Conservation (phyloP, 2,888 invertebrate species). For the Ectemnius continuus region DNA sequence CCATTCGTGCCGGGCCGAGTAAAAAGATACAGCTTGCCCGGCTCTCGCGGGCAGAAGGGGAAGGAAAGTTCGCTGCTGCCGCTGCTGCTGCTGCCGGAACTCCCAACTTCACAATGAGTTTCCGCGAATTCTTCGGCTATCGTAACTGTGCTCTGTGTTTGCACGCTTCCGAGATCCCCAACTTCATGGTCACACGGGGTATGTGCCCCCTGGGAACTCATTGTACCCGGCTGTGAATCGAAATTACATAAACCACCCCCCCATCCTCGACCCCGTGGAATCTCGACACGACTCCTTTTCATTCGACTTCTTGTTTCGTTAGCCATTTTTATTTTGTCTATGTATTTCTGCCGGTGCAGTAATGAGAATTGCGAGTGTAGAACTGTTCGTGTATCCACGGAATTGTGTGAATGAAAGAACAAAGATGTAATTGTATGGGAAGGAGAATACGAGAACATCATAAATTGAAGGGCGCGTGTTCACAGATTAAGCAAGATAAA, state of each 20-base stretch:
- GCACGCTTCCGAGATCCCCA: constrained; percentile 30
- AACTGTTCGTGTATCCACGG: too few relatives aligned
- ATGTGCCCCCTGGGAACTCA: not conserved
- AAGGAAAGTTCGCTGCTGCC: too few relatives aligned
- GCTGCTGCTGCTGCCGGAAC: constrained; percentile 17
- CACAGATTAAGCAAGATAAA: too few relatives aligned
- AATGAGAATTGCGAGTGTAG: too few relatives aligned
- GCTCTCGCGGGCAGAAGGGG: too few relatives aligned
- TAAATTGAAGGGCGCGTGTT: too few relatives aligned
- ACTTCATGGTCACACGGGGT: constrained; percentile 31
- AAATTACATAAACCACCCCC: constrained; percentile 41
- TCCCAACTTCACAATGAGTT: constrained; percentile 40
- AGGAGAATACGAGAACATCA: too few relatives aligned
- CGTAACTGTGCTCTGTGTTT: constrained; percentile 34
- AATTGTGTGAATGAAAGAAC: too few relatives aligned
- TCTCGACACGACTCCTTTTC: not conserved
- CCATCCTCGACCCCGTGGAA: not conserved
- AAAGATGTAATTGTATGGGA: too few relatives aligned
- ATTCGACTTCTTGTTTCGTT: not conserved
- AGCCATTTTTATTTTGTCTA: constrained; percentile 3
- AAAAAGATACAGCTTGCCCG: too few relatives aligned
- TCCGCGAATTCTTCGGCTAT: constrained; percentile 50
- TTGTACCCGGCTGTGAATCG: constrained; percentile 33
- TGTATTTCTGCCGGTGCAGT: too few relatives aligned
- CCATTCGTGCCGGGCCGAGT: too few relatives aligned